A percentile compares a stretch with the other conserved stretches of the same genome.
These are phyloP conservation scores for Chondrosia reniformis DNA, from an alignment of 37 sponge, comb jelly and placozoan species.

Conservation along the genomic window DNA sequence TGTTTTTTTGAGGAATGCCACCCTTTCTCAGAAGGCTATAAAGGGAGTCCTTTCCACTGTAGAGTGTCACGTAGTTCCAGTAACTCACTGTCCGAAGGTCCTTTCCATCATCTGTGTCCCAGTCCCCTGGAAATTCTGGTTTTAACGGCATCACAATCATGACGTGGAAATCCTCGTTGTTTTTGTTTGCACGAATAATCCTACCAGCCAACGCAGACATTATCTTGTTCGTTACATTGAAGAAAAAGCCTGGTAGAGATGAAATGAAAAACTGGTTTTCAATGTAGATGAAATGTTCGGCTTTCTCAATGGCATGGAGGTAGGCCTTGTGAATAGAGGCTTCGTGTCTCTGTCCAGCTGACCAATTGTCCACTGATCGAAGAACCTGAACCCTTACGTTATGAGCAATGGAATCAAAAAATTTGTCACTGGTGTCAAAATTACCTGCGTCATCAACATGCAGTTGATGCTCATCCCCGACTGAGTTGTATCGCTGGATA, in stretches of 20 bases:
- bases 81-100: not conserved
- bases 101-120: not conserved
- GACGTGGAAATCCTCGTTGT: constrained; percentile 29
- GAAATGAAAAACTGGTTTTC: constrained; percentile 63
- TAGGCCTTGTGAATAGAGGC: constrained; percentile 45
- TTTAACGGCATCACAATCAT: constrained; percentile 31
- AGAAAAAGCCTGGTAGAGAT: constrained; percentile 8
- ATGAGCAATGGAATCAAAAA: constrained; percentile 30
- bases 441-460: not conserved
- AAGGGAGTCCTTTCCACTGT: constrained; percentile 20
- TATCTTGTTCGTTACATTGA: constrained; percentile 22
- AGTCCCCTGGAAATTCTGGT: constrained; percentile 51
- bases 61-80: constrained; percentile 19
- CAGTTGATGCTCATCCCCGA: not conserved
- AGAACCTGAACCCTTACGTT: constrained; percentile 42
- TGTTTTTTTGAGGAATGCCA: not conserved
- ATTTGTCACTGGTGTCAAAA: not conserved
- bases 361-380: constrained; percentile 45
- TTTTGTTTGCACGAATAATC: constrained; percentile 36
- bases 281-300: constrained; percentile 68
- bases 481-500: constrained; percentile 23
- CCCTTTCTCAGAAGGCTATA: not conserved
- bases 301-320: constrained; percentile 35
- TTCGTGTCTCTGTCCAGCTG: constrained; percentile 36
- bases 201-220: constrained; percentile 18